These are phyloP conservation scores for Helogale parvula DNA, from an alignment of 2,113 vertebrate species.

Conservation along the genomic window DNA sequence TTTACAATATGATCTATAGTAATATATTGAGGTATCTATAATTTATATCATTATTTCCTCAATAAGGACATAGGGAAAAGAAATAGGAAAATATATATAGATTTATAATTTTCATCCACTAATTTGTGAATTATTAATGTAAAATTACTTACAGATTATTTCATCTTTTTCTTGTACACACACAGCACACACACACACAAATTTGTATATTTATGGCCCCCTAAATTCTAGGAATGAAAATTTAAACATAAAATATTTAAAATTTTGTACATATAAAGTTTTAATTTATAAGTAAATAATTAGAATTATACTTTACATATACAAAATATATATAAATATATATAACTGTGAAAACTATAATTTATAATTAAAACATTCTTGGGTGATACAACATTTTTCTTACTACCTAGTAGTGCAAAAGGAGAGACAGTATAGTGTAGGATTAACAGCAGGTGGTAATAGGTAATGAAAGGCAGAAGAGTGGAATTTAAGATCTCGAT, in stretches of 20 bases:
- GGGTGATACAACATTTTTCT: not conserved
- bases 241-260: not conserved
- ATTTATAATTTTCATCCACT: not conserved
- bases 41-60: not conserved
- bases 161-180: not conserved
- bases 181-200: not conserved
- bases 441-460: not conserved
- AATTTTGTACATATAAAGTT: not conserved
- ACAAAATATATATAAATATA: not conserved
- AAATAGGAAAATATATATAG: not conserved
- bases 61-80: not conserved
- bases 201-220: not conserved
- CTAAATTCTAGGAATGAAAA: slow-evolving; percentile 22
- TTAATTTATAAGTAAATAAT: not conserved
- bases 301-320: not conserved
- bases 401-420: not conserved
- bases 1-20: not conserved
- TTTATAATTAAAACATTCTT: not conserved
- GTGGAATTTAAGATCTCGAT: not conserved
- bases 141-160: not conserved
- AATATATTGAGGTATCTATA: not conserved
- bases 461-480: not conserved
- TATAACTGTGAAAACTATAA: not conserved
- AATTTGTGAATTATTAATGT: not conserved
- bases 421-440: not conserved